These are phyloP conservation scores for Hemichromis elongatus DNA, from an alignment of 2,113 vertebrate genomes.

Conservation along the genomic window DNA sequence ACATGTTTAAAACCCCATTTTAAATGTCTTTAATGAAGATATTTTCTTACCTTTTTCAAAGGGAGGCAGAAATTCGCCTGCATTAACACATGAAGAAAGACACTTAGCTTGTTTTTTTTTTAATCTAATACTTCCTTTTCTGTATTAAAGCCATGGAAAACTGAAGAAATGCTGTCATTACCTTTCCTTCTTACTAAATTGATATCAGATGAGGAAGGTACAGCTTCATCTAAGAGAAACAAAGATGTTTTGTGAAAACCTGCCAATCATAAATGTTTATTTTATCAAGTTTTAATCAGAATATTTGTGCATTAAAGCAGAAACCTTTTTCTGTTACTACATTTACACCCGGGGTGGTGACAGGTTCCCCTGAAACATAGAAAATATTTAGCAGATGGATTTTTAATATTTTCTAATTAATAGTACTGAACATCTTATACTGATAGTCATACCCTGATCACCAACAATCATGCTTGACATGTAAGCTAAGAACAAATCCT, in stretches of 20 bases:
- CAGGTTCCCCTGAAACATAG: slow-evolving; percentile 35
- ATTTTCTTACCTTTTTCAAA: slow-evolving; percentile 67
- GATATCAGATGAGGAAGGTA: slow-evolving; percentile 19
- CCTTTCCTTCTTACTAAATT: slow-evolving; percentile 67
- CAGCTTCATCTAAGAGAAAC: slow-evolving; percentile 39
- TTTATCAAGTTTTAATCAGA: not conserved
- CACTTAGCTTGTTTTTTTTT: not conserved
- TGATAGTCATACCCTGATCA: slow-evolving; percentile 57
- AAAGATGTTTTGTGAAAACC: not conserved
- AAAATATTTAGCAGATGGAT: not conserved
- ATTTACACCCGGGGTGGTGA: slow-evolving; percentile 7
- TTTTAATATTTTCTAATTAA: not conserved
- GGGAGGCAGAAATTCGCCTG: slow-evolving; percentile 73
- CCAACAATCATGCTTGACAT: slow-evolving; percentile 69
- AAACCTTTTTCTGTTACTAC: slow-evolving; percentile 57
- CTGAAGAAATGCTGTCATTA: not conserved
- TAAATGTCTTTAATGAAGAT: not conserved
- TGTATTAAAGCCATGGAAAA: not conserved
- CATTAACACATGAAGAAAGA: not conserved
- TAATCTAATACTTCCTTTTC: not conserved
- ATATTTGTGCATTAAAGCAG: not conserved
- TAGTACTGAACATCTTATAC: not conserved
- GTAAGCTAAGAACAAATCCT: slow-evolving; percentile 64
- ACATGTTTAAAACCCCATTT: not conserved
- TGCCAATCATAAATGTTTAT: not conserved